Conservation (phyloP, 2,113 vertebrate species). For the Sorex fumeus region DNA sequence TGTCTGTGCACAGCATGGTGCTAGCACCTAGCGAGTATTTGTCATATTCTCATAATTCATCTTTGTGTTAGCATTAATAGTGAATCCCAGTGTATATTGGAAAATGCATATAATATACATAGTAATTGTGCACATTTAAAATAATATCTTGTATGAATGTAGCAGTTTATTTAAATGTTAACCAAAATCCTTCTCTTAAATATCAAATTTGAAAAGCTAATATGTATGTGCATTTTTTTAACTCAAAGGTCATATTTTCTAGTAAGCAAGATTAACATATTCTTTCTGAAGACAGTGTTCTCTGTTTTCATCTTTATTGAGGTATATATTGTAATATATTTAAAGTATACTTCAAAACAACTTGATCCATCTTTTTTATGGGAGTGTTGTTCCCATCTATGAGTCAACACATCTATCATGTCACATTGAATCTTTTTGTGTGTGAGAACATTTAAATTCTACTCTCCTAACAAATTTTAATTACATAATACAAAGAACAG, state of each 20-base stretch:
- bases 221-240: not conserved
- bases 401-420: not conserved
- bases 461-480: not conserved
- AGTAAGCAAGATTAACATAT: not conserved
- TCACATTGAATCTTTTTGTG: not conserved
- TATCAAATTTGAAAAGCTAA: not conserved
- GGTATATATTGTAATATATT: not conserved
- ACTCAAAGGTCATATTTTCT: not conserved
- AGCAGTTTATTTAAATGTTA: constrained; percentile 4
- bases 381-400: not conserved
- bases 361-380: not conserved
- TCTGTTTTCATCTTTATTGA: not conserved
- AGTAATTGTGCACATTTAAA: constrained; percentile 14
- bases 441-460: not conserved
- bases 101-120: not conserved
- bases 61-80: not conserved
- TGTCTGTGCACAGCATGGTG: not conserved
- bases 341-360: not conserved
- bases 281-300: constrained; percentile 28
- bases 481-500: not conserved
- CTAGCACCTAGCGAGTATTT: not conserved
- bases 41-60: not conserved
- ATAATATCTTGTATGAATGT: not conserved
- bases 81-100: not conserved
- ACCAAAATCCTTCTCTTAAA: not conserved